Base-by-base conservation (phyloP, 1,140 invertebrate species). In the Formica selysi region DNA sequence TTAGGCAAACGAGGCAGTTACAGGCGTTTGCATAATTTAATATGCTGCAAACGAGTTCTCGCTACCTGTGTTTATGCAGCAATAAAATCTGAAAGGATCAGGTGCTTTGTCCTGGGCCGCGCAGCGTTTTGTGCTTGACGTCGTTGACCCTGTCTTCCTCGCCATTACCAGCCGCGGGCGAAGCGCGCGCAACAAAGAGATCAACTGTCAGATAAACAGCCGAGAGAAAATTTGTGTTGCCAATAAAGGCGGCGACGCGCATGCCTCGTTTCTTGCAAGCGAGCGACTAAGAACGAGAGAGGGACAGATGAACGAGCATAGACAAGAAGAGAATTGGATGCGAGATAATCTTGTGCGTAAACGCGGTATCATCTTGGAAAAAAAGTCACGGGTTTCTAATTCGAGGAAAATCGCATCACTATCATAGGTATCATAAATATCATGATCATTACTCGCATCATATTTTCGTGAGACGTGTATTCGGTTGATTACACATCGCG, bases 11-110 rank as follows among this genome's bases (percentile, higher is more conserved):
- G 79, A 83, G 79, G 79, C 79, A 83, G 79, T 83, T 83, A 83
- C 79, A 83, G 79, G 79, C 79, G 79, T 83, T 83, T 83, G 79
- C 79, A 83, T 83, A 83, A 83, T 83, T 83, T 83, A 83, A 83
- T 83, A 74, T 83, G 79, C 79, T 83, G 79, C 79, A 73, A 83
- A 83, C 68, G 68, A 83, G 79, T 83, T 83, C 79, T 67, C 51
- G 79, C 79, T 83, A 83, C 79, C 79, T 83, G 79, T 83, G 79
- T 83, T 83, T 83, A 83, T 83, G 79, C 79, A 83, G 79, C 79
- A 83, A 83, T 83, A 83, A 83, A 83, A 83, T 83, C 68, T 83
- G 79, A 83, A 83, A 83, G 79, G 79, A 83, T 83, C 79, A 83
- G 79, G 79, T 83, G 79, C 79, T 83, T 83, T 83, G 79, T 83